phyloP scores from a whole-genome alignment of 2,113 vertebrate species.

The Hoplias malabaricus region DNA sequence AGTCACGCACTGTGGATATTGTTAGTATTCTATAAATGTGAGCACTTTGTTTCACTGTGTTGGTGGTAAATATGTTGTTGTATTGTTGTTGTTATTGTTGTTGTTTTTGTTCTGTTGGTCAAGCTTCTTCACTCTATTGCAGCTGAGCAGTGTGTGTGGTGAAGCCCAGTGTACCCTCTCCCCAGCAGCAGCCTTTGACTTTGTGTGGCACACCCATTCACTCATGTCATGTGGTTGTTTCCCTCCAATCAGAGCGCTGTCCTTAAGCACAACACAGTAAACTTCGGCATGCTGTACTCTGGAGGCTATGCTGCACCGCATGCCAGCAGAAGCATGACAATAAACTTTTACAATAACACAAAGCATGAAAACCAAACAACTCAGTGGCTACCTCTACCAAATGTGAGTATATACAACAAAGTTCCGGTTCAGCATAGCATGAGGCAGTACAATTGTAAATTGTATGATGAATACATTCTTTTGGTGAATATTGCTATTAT shows the following conservation, averaged over 20 bases:
- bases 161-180: constrained; percentile 60
- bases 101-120: constrained; percentile 72
- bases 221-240: constrained; percentile 95
- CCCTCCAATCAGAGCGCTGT: constrained; percentile 99
- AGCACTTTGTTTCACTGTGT: constrained; percentile 66
- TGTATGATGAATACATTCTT: constrained; percentile 1
- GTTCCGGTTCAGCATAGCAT: constrained; percentile 36
- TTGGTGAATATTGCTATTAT: too few species aligned
- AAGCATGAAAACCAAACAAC: constrained; percentile 95
- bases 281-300: constrained; percentile 99
- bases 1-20: constrained; percentile 39
- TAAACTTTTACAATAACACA: constrained; percentile 99
- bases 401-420: constrained; percentile 73
- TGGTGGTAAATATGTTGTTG: constrained; percentile 49
- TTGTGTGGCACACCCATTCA: constrained; percentile 72
- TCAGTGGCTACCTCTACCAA: constrained; percentile 90
- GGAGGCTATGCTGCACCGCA: constrained; percentile 96
- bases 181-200: constrained; percentile 48
- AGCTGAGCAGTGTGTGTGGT: constrained; percentile 56
- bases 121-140: constrained; percentile 80
- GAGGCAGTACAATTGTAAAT: constrained; percentile 14
- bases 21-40: constrained; percentile 51
- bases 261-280: constrained; percentile 99
- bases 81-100: constrained; percentile 60
- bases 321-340: constrained; percentile 96